phyloP scores from a whole-genome alignment of 2,888 invertebrate genomes.

The Tachystola acroxantha region DNA sequence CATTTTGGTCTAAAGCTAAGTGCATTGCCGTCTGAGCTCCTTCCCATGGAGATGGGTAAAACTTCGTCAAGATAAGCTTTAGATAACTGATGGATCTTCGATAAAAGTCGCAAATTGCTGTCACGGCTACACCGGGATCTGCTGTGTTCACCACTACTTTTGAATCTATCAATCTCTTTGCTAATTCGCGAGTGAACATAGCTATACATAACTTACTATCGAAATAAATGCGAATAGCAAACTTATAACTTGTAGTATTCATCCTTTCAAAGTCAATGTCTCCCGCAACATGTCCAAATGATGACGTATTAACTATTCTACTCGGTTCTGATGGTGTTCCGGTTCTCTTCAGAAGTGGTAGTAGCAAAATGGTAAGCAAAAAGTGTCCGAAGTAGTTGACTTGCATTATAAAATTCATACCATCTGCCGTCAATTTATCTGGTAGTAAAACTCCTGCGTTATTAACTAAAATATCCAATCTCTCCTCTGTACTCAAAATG shows the following conservation, averaged over 20 bases:
- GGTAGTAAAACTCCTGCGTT: conserved; percentile 87
- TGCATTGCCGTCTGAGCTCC: conserved; percentile 20
- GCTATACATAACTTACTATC: conserved; percentile 78
- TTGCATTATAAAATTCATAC: conserved; percentile 89
- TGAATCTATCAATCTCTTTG: conserved; percentile 80
- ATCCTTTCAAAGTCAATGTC: conserved; percentile 20
- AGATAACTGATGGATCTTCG: not conserved
- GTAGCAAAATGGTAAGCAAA: conserved; percentile 57
- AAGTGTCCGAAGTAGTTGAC: conserved; percentile 95
- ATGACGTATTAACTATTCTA: conserved; percentile 65
- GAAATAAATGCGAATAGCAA: conserved; percentile 20
- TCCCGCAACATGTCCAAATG: conserved; percentile 55
- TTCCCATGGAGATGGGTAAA: conserved; percentile 9
- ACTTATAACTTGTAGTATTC: conserved; percentile 17
- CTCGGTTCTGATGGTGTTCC: conserved; percentile 18
- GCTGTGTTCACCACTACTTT: conserved; percentile 86
- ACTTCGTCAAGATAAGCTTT: not conserved
- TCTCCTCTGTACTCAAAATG: conserved; percentile 80
- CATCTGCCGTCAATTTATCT: conserved; percentile 82
- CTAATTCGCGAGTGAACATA: conserved; percentile 82
- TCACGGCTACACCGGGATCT: conserved; percentile 88
- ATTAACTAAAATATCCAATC: conserved; percentile 87
- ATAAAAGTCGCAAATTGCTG: conserved; percentile 23
- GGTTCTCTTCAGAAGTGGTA: conserved; percentile 31
- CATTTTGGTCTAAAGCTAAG: conserved; percentile 17